Evolutionary conservation across 2,113 vertebrate genomes (phyloP).

Genomic region (Salvelinus sp.): DNA sequence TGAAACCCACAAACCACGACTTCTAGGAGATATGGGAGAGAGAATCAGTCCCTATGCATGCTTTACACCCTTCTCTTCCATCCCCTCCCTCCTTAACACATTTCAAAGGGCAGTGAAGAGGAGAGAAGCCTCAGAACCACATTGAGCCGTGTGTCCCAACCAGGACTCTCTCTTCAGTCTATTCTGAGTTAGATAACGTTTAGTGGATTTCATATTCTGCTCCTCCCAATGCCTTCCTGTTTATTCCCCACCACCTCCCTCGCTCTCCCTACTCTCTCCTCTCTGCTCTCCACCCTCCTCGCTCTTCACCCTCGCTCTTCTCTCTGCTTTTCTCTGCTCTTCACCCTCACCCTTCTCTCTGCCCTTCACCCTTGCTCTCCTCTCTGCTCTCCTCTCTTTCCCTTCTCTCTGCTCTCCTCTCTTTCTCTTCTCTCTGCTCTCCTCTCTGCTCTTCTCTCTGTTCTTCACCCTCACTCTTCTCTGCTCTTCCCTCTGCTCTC

Average conservation of each 20-base stretch:
- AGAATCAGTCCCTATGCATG: constrained; percentile 40
- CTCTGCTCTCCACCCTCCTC: too few species aligned
- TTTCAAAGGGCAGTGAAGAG: constrained; percentile 23
- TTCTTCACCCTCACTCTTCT: too few species aligned
- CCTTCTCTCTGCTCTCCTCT: too few species aligned
- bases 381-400: too few species aligned
- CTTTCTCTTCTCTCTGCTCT: too few species aligned
- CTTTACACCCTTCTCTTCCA: constrained; percentile 4
- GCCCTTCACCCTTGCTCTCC: fast-evolving
- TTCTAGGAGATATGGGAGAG: constrained; percentile 40
- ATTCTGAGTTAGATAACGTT: constrained; percentile 34
- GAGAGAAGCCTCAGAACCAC: constrained; percentile 36
- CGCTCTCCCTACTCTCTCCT: too few species aligned
- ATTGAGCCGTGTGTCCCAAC: background rate
- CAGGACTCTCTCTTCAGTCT: constrained; percentile 29
- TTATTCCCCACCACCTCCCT: too few species aligned
- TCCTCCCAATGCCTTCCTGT: constrained; percentile 50
- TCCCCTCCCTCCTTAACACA: background rate
- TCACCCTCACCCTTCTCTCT: too few species aligned
- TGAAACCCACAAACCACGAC: constrained; percentile 25
- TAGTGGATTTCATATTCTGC: constrained; percentile 54
- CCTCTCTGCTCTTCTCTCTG: too few species aligned
- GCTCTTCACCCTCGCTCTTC: too few species aligned
- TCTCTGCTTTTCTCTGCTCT: too few species aligned
- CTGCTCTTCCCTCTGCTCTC: too few species aligned